phyloP scores from a whole-genome alignment of 2,888 invertebrate species.

The Adela reaumurella region DNA sequence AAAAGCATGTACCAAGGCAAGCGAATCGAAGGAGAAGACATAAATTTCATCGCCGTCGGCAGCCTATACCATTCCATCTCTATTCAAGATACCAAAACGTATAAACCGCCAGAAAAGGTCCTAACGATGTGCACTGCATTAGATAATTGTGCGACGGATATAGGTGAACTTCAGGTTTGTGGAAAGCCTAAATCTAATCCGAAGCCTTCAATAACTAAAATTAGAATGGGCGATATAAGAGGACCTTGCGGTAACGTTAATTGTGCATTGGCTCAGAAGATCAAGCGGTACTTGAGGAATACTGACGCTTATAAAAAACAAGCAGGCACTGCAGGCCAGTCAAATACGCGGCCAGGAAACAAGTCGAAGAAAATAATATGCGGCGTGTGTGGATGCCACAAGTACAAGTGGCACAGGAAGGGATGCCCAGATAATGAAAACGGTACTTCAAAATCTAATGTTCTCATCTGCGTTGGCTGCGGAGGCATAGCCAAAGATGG shows the following conservation, averaged over 20 bases:
- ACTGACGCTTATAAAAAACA: conserved; percentile 32
- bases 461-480: conserved; percentile 25
- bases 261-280: conserved; percentile 41
- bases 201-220: conserved; percentile 21
- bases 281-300: conserved; percentile 35
- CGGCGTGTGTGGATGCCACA: conserved; percentile 37
- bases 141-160: conserved; percentile 27
- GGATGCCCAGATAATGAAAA: conserved; percentile 23
- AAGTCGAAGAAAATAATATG: conserved; percentile 31
- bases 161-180: conserved; percentile 14
- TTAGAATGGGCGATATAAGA: conserved; percentile 44
- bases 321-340: conserved; percentile 18
- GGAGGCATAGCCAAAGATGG: conserved; percentile 24
- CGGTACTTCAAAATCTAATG: conserved; percentile 7
- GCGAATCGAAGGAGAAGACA: conserved; percentile 32
- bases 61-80: conserved; percentile 41
- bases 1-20: conserved; percentile 14
- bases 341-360: conserved; percentile 10
- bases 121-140: conserved; percentile 36
- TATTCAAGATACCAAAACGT: conserved; percentile 36
- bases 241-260: conserved; percentile 46
- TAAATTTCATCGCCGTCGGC: conserved; percentile 43
- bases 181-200: conserved; percentile 9
- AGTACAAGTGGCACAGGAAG: conserved; percentile 38
- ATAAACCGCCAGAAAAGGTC: conserved; percentile 24